Evolutionary conservation across 30 jellyfish, hydroid and myxozoan genomes (phyloP).

Genomic region (Aurelia coerulea): DNA sequence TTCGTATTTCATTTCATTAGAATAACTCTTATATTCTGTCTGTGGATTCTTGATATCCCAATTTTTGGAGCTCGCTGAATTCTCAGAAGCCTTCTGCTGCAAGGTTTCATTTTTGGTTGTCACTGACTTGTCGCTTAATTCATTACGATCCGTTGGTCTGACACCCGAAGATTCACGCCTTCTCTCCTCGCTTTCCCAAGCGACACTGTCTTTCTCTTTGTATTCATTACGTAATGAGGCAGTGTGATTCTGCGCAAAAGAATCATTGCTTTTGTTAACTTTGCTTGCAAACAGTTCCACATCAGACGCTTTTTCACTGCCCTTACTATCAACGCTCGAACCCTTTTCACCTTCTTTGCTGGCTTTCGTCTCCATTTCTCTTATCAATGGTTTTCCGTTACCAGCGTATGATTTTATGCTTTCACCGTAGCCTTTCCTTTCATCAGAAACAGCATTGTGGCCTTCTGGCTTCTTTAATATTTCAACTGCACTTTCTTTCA

Average conservation of each 20-base stretch:
- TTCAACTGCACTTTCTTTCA: conserved; percentile 41
- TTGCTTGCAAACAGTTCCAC: no score
- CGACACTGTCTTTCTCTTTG: no score
- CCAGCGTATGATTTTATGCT: background rate
- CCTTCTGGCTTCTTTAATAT: conserved; percentile 3
- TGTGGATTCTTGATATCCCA: background rate
- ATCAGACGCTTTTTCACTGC: background rate
- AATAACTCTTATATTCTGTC: background rate
- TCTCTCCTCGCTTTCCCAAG: no score
- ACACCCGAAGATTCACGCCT: no score
- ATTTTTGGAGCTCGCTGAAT: background rate
- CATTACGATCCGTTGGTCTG: no score
- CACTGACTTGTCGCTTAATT: no score
- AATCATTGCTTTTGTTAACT: no score
- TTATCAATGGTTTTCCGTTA: conserved; percentile 22
- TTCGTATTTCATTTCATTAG: background rate
- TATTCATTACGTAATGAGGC: no score
- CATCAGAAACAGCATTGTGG: background rate
- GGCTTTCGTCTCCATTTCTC: conserved; percentile 10
- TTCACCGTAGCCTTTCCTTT: background rate
- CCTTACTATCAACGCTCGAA: background rate
- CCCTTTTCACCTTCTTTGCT: background rate
- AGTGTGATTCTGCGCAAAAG: no score
- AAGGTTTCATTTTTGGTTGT: background rate
- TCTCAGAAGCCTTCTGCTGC: background rate